These are phyloP conservation scores for Acheta domesticus DNA, from an alignment of 2,888 invertebrate species.

Conservation along the genomic window DNA sequence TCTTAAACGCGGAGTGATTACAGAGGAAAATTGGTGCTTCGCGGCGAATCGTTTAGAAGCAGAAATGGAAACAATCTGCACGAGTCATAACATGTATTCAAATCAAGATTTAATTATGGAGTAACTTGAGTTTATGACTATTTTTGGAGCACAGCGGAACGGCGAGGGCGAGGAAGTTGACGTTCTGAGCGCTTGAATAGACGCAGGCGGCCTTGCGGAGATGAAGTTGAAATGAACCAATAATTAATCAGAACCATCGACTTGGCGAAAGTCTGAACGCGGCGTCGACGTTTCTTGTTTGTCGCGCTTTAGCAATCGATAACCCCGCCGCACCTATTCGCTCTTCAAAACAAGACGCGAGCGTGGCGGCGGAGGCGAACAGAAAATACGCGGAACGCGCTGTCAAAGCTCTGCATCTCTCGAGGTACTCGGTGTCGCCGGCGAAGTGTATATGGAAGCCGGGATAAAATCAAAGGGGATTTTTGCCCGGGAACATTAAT, in stretches of 20 bases:
- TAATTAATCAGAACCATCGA: no score
- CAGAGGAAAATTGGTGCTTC: not conserved
- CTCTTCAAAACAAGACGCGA: no score
- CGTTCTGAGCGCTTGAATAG: no score
- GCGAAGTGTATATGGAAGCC: not conserved
- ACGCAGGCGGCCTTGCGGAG: no score
- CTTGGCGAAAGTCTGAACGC: no score
- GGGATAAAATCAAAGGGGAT: constrained; percentile 18
- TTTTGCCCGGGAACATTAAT: not conserved
- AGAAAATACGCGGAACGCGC: not conserved
- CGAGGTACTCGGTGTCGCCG: not conserved
- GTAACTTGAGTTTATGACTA: not conserved
- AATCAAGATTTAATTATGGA: constrained; percentile 18
- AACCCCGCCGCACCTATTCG: no score
- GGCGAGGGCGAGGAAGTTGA: not conserved
- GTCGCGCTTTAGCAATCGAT: no score
- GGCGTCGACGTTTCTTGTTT: no score
- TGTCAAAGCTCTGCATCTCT: not conserved
- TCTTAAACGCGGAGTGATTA: not conserved
- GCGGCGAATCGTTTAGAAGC: not conserved
- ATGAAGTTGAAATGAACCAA: no score
- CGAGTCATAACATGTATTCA: constrained; percentile 6
- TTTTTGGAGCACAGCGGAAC: not conserved
- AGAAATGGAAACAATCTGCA: not conserved
- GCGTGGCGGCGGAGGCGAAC: no score